phyloP scores from a whole-genome alignment of 2,888 invertebrate genomes.

The Xestoiulus laeticollis region DNA sequence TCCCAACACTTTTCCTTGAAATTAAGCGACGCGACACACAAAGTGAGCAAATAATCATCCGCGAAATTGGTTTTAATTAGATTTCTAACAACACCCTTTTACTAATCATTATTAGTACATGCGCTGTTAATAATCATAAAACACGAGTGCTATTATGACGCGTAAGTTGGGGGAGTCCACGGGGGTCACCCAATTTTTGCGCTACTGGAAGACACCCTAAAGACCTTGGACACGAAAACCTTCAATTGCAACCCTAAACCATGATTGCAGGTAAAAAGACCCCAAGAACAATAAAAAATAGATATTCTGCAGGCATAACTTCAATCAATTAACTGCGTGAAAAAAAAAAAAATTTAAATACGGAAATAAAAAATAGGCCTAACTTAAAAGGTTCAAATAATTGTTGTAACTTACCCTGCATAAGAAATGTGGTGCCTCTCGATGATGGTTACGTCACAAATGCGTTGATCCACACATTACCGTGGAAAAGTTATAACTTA shows the following conservation, averaged over 20 bases:
- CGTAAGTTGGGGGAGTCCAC: not conserved
- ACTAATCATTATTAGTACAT: conserved; percentile 18
- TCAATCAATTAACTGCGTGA: not conserved
- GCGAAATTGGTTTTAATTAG: not conserved
- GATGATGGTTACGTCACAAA: not conserved
- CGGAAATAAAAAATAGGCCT: not conserved
- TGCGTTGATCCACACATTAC: not conserved
- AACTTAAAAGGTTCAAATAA: not conserved
- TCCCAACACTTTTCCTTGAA: not conserved
- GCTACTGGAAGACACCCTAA: conserved; percentile 49
- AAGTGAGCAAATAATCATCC: not conserved
- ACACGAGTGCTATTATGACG: conserved; percentile 35
- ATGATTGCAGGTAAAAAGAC: conserved; percentile 17
- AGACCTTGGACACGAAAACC: conserved; percentile 40
- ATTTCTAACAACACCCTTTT: conserved; percentile 35
- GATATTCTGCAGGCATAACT: not conserved
- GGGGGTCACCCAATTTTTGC: conserved; percentile 23
- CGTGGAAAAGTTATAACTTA: not conserved
- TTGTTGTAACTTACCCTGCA: not conserved
- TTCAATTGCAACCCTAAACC: conserved; percentile 35
- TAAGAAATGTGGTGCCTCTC: not conserved
- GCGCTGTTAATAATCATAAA: conserved; percentile 37
- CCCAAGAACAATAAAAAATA: conserved; percentile 13
- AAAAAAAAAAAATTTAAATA: not conserved
- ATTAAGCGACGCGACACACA: not conserved